Base-by-base conservation (phyloP, 2,797 vertebrate species). In the Sebastes itinus region DNA sequence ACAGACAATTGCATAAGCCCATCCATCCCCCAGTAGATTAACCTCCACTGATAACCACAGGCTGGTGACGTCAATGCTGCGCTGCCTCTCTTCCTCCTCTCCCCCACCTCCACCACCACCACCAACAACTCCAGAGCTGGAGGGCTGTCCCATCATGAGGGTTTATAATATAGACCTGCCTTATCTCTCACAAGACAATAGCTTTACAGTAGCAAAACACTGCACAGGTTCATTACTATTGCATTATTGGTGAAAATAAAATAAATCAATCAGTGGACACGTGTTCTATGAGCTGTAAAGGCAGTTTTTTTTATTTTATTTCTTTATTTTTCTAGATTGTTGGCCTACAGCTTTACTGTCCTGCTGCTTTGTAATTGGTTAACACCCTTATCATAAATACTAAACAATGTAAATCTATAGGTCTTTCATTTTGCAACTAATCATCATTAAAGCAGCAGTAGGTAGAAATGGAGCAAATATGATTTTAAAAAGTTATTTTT, bases 1-100 rank as follows among this genome's bases (percentile, higher is more conserved):
- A 80, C 86, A 95, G 91, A 94, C 92, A 94, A 95, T 95, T 95
- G 93, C 93, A 95, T 95, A 96, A 96, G 76, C 85, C 74, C 76
- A 82, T 89, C 85, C 89, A 85, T 88, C 81, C 85, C 86, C 68
- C 76, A 83, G 77, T 92, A 95, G 93, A 96, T 95, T 94, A 94
- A 92, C 92, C 92, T 93, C 87, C 67, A 77, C 88, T 92, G 92
- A 94, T 91, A 91, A 92, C 89, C 85, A 87, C 85, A 87, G 92
- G 75, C 83, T 73, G 76, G 71, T 96, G 94, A 95, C 92, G 89
- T 95, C 93, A 95, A 90, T 83, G 73, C 85, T 84, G 79, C 80
- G 85, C 86, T 85, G 84, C 79, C 75, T 87, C 81, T 65, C 83
- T 77, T 77, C 49, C 77, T 75, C 42, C 61, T 62, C 83, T 74